Evolutionary conservation across 2,888 invertebrate genomes (phyloP).

Genomic region (Leptinotarsa haldemani): DNA sequence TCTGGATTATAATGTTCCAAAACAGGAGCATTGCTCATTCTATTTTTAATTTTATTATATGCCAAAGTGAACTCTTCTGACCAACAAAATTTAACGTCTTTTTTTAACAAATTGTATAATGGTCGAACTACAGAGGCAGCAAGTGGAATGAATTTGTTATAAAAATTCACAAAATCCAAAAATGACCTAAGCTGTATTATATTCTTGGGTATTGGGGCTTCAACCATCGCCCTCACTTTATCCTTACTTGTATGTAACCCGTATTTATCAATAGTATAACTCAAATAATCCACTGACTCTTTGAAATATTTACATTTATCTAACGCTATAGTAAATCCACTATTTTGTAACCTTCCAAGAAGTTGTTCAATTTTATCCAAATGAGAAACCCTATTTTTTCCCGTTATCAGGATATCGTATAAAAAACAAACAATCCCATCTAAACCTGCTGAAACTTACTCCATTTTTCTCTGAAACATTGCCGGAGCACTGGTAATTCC

Average conservation of each 20-base stretch:
- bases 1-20: too few relatives aligned
- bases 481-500: constrained; percentile 49
- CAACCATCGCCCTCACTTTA: constrained; percentile 42
- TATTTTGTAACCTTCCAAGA: constrained; percentile 43
- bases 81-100: constrained; percentile 39
- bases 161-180: constrained; percentile 39
- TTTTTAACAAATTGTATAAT: constrained; percentile 38
- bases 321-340: too few relatives aligned
- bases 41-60: constrained; percentile 37
- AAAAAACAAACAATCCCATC: constrained; percentile 53
- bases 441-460: constrained; percentile 54
- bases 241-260: constrained; percentile 40
- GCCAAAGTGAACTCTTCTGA: constrained; percentile 35
- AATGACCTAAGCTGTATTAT: constrained; percentile 30
- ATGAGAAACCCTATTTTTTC: constrained; percentile 47
- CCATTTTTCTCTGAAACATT: constrained; percentile 58
- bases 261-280: constrained; percentile 43
- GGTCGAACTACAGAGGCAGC: too few relatives aligned
- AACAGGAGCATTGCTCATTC: too few relatives aligned
- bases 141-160: constrained; percentile 37
- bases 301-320: too few relatives aligned
- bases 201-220: constrained; percentile 29
- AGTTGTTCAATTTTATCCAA: constrained; percentile 48
- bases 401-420: constrained; percentile 56
- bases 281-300: constrained; percentile 56